phyloP scores from a whole-genome alignment of 2,888 invertebrate species.

The Drosophila atripex region DNA sequence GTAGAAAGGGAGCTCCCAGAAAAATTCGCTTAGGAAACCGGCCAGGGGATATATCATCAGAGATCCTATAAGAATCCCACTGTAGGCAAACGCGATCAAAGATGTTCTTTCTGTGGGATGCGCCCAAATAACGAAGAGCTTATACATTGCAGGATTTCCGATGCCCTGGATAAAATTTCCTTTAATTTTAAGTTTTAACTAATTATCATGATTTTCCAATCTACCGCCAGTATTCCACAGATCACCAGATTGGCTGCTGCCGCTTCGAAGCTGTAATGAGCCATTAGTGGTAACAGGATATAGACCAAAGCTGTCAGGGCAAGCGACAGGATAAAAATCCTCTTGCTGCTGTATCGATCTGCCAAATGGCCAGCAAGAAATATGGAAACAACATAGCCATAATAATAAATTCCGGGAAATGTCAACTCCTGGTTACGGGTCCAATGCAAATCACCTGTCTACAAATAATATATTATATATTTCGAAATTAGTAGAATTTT shows the following conservation, averaged over 20 bases:
- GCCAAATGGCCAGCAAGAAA: conserved; percentile 83
- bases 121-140: conserved; percentile 83
- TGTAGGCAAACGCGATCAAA: conserved; percentile 83
- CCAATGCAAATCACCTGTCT: conserved; percentile 85
- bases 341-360: conserved; percentile 84
- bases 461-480: conserved; percentile 24
- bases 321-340: conserved; percentile 81
- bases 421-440: conserved; percentile 84
- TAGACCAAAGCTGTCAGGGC: conserved; percentile 82
- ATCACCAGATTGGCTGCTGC: conserved; percentile 83
- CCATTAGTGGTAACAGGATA: conserved; percentile 84
- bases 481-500: no score
- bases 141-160: conserved; percentile 81
- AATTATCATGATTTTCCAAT: conserved; percentile 20
- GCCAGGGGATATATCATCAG: conserved; percentile 85
- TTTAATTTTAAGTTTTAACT: background rate
- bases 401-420: conserved; percentile 86
- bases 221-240: conserved; percentile 85
- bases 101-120: conserved; percentile 83
- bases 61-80: conserved; percentile 84
- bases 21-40: conserved; percentile 85
- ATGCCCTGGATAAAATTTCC: conserved; percentile 74
- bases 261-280: conserved; percentile 81
- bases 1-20: conserved; percentile 87
- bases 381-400: conserved; percentile 83